phyloP scores from a whole-genome alignment of 2,113 vertebrate species.

The Raphicerus campestris region DNA sequence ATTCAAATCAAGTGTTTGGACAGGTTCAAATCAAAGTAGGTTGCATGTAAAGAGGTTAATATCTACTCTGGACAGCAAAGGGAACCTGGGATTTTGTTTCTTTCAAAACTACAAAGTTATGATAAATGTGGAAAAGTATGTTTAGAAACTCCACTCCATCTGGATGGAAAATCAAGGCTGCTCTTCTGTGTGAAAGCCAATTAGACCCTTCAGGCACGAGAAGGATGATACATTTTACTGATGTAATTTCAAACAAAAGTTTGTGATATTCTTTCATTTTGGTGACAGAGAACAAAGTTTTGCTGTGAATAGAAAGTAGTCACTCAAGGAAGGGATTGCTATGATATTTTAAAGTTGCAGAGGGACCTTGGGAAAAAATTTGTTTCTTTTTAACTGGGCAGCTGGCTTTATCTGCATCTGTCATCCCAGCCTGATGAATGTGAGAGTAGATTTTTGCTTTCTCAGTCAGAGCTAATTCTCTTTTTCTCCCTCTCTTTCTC shows the following conservation, averaged over 20 bases:
- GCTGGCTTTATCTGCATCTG: neutral
- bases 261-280: neutral
- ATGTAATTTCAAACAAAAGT: slow-evolving; percentile 15
- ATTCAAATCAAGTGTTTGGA: neutral
- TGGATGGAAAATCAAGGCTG: neutral
- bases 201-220: neutral
- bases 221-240: neutral
- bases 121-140: neutral
- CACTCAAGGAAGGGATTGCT: neutral
- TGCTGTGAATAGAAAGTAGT: neutral
- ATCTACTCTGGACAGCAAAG: neutral
- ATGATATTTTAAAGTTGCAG: neutral
- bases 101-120: neutral
- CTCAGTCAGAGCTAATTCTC: neutral
- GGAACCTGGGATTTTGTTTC: neutral
- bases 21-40: neutral
- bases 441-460: neutral
- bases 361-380: neutral
- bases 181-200: neutral
- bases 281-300: neutral
- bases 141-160: neutral
- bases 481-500: neutral
- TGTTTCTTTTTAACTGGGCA: neutral
- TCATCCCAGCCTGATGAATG: neutral
- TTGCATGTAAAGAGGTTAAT: neutral